Base-by-base conservation (phyloP, 2,113 vertebrate genomes). In the Ophthalmolycus amberensis region DNA sequence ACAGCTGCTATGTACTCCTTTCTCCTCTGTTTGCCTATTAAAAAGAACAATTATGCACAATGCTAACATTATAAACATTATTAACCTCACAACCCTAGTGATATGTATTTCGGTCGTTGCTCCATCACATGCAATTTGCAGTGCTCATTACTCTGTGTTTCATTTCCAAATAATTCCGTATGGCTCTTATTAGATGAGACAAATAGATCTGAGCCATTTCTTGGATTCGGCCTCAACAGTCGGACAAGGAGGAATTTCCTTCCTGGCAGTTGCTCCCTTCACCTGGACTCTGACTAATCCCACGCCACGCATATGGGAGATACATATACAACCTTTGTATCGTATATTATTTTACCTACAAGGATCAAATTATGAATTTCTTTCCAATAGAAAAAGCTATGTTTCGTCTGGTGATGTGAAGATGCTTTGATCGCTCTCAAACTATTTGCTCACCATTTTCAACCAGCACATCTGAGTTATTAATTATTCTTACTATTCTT, bases 241-340 rank as follows among this genome's bases (percentile, higher is more conserved):
- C 27, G 46, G 84, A 64, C 6, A 0, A 70, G 58, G 60, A 85
- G 83, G 85, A 92, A 90, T 92, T 86, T 84, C 84, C 70, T 59
- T 72, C 54, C 81, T 87, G 86, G 84, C 90, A 85, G 52, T 78
- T 72, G 29, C 75, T 82, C 29, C 34, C 50, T 60, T 91, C 90
- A 91, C 85, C 90, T 94, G 90, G 66, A 76, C 82, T 71, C 74
- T 38, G 59, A 18, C 18, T 91, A 86, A 89, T 90, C 83, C 74
- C 56, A 14, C 63, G 27, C 9, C 56, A 67, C 6, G 3, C 16
- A 77, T 46, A 63, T 32, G 48, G 62, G 68, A 68, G 25, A 85
- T 27, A 77, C 46, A 77, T 56, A 77, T 54, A 84, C 46, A 79
- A 62, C 37, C 73, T 59, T 71, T 65, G 48, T 62, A 48, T 83